Percentiles rank a stretch among this genome's conserved stretches.
Conservation (phyloP, 2,113 vertebrate species). For the Pavo muticus region DNA sequence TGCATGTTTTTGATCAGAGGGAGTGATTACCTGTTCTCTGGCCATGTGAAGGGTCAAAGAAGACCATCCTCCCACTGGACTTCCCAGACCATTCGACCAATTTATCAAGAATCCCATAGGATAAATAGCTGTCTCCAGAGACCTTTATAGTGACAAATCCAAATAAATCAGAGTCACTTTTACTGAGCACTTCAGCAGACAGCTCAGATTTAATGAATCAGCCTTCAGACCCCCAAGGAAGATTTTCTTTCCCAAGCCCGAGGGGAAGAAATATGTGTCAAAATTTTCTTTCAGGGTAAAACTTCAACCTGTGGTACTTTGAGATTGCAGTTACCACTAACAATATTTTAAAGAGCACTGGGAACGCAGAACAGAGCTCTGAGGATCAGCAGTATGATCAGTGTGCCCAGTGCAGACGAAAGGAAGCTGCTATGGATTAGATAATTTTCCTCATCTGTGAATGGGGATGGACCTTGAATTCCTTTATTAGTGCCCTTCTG, state of each 20-base stretch:
- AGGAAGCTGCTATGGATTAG: neutral
- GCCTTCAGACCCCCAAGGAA: slow-evolving; percentile 75
- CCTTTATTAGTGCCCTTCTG: neutral
- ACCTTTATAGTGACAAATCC: slow-evolving; percentile 78
- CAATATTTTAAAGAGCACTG: neutral
- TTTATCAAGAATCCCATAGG: slow-evolving; percentile 77
- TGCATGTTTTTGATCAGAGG: neutral
- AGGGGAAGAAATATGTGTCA: neutral
- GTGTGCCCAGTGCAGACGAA: neutral
- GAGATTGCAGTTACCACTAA: neutral
- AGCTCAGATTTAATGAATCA: slow-evolving; percentile 67
- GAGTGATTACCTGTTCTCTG: slow-evolving; percentile 60
- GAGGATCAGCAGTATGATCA: neutral
- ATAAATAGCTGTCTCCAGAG: slow-evolving; percentile 79
- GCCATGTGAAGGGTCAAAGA: slow-evolving; percentile 55
- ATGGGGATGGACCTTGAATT: neutral
- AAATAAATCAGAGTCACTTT: slow-evolving; percentile 82
- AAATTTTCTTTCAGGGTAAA: slow-evolving; percentile 19
- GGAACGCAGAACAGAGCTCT: neutral
- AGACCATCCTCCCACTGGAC: slow-evolving; percentile 48
- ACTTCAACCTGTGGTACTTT: neutral
- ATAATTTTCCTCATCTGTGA: slow-evolving; percentile 6
- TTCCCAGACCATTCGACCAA: slow-evolving; percentile 48
- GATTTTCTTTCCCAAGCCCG: slow-evolving; percentile 30
- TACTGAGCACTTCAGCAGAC: slow-evolving; percentile 69